These are phyloP conservation scores for Lepidochrysops patricia DNA, from an alignment of 2,888 invertebrate species.

Conservation along the genomic window DNA sequence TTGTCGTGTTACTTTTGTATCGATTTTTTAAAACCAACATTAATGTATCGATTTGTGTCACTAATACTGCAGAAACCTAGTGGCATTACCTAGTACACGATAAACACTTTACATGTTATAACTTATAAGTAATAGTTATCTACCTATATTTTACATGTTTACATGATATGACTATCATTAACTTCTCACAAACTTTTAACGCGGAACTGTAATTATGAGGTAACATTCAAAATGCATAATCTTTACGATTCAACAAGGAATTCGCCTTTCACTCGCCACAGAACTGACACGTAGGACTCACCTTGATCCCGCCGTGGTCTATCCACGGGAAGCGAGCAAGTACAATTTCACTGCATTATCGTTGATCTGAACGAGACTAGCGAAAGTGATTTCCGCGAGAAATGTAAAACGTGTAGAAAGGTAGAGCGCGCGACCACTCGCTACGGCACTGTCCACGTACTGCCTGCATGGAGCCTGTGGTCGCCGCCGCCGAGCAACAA, in stretches of 20 bases:
- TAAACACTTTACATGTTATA: no score
- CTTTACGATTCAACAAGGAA: conserved; percentile 59
- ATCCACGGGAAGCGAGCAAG: conserved; percentile 38
- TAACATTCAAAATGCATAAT: conserved; percentile 30
- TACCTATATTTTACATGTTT: background rate
- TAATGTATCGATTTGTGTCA: background rate
- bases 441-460: conserved; percentile 41
- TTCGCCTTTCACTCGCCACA: conserved; percentile 68
- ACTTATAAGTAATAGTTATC: no score
- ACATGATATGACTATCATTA: no score
- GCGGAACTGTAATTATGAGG: background rate
- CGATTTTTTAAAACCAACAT: conserved; percentile 9
- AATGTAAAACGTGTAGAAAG: conserved; percentile 39
- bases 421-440: conserved; percentile 41
- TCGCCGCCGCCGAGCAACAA: background rate
- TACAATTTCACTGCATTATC: conserved; percentile 50
- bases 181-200: background rate
- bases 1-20: conserved; percentile 17
- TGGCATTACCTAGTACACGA: background rate
- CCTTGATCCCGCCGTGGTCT: conserved; percentile 43
- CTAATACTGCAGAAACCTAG: background rate
- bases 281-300: conserved; percentile 66
- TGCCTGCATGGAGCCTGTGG: conserved; percentile 1
- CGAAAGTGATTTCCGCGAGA: conserved; percentile 52
- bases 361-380: conserved; percentile 36